A percentile compares a stretch with the other conserved stretches of the same genome.
Evolutionary conservation across 2,888 invertebrate species (phyloP).

Genomic region (Lamellibrachia satsuma): DNA sequence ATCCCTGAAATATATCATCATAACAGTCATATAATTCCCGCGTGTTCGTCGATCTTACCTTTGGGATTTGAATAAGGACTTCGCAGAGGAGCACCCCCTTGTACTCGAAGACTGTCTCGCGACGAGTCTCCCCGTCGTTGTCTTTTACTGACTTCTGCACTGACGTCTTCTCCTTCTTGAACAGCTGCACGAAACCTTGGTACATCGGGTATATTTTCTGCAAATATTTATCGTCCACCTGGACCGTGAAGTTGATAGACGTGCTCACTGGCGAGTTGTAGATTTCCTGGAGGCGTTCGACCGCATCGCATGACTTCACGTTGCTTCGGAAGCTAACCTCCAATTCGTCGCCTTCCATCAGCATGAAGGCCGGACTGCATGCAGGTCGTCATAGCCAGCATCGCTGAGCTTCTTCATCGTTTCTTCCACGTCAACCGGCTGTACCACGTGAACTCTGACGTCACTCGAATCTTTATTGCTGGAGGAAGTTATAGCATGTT

Average conservation of each 20-base stretch:
- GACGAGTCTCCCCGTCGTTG: slow-evolving; percentile 28
- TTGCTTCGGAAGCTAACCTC: slow-evolving; percentile 58
- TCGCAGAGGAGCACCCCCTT: slow-evolving; percentile 49
- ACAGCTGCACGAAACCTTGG: slow-evolving; percentile 52
- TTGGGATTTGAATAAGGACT: slow-evolving; percentile 54
- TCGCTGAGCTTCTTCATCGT: slow-evolving; percentile 47
- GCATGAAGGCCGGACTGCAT: slow-evolving; percentile 37
- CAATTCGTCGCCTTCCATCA: slow-evolving; percentile 53
- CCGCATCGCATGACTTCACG: slow-evolving; percentile 45
- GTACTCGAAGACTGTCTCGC: slow-evolving; percentile 40
- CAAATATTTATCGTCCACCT: slow-evolving; percentile 55
- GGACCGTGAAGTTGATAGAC: slow-evolving; percentile 44
- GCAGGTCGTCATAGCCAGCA: slow-evolving; percentile 57
- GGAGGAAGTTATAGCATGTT: slow-evolving; percentile 20
- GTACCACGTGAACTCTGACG: slow-evolving; percentile 50
- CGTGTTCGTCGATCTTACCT: slow-evolving; percentile 38
- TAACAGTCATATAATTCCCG: too few relatives aligned
- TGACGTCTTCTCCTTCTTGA: slow-evolving; percentile 13
- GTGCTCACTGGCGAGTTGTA: slow-evolving; percentile 54
- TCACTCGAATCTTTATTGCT: slow-evolving; percentile 55
- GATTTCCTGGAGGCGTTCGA: slow-evolving; percentile 42
- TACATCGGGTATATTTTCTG: slow-evolving; percentile 59
- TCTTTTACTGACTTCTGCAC: neutral
- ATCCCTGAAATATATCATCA: too few relatives aligned
- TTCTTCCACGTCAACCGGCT: slow-evolving; percentile 44